Evolutionary conservation across 1,140 invertebrate species (phyloP).

Genomic region (Hylaeus volcanicus): DNA sequence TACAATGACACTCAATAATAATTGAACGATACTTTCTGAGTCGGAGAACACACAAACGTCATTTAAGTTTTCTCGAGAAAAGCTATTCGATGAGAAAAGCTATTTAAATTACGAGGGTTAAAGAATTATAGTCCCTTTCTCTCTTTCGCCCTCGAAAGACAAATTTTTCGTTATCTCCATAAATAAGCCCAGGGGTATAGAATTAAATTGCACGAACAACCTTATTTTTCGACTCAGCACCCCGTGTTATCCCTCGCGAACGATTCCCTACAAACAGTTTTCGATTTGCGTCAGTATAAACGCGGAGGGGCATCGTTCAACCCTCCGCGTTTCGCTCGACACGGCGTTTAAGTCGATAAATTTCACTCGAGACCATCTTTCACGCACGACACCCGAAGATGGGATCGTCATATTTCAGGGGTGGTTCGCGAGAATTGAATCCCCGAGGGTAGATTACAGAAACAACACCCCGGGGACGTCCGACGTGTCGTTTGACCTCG

Average conservation of each 20-base stretch:
- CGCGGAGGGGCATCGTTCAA: neutral
- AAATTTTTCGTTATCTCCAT: no score
- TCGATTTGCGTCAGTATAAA: neutral
- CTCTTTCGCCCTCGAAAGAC: no score
- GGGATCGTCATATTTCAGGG: conserved; percentile 13
- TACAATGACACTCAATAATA: no score
- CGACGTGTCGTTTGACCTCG: neutral
- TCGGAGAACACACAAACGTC: no score
- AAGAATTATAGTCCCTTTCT: no score
- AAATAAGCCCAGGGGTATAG: no score
- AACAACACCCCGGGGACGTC: neutral
- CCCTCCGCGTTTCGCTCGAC: neutral
- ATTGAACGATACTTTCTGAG: no score
- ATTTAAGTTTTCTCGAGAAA: no score
- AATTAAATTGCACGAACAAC: no score
- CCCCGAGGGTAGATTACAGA: conserved; percentile 33
- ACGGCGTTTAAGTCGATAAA: neutral
- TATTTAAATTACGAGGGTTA: no score
- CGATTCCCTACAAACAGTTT: neutral
- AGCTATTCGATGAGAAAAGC: no score
- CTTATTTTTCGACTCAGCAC: no score
- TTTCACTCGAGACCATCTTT: neutral
- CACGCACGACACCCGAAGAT: neutral
- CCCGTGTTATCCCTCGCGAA: neutral
- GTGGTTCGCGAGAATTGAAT: conserved; percentile 30